Evolutionary conservation across 2,888 invertebrate species (phyloP).

Genomic region (Cistogaster globosa): DNA sequence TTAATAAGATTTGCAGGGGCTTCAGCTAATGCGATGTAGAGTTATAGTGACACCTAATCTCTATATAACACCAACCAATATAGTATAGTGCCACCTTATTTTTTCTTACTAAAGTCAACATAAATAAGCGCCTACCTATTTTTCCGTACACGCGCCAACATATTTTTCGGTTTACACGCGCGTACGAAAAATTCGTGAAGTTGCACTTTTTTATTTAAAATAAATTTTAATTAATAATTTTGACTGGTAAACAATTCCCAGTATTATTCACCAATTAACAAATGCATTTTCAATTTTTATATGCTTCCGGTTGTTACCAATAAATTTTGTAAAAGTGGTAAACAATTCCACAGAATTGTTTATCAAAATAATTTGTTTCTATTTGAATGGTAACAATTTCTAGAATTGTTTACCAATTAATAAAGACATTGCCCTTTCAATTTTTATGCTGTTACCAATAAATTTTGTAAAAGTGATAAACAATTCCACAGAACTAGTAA

Average conservation of each 20-base stretch:
- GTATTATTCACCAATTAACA: neutral
- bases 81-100: neutral
- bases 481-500: neutral
- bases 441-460: neutral
- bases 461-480: neutral
- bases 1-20: too few species aligned
- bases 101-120: neutral
- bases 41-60: too few species aligned
- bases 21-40: too few species aligned
- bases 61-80: too few species aligned
- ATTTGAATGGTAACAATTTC: too few species aligned
- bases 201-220: neutral
- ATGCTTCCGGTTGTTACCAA: neutral
- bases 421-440: neutral
- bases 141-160: neutral
- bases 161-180: neutral
- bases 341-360: too few species aligned
- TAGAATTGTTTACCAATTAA: neutral
- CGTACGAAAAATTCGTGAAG: neutral
- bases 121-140: neutral
- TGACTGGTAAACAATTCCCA: neutral
- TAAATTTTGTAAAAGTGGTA: neutral
- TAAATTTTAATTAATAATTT: neutral
- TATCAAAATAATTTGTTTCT: too few species aligned
- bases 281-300: neutral